Evolutionary conservation across 2,797 vertebrate species (phyloP).

Genomic region (Podargus strigoides): DNA sequence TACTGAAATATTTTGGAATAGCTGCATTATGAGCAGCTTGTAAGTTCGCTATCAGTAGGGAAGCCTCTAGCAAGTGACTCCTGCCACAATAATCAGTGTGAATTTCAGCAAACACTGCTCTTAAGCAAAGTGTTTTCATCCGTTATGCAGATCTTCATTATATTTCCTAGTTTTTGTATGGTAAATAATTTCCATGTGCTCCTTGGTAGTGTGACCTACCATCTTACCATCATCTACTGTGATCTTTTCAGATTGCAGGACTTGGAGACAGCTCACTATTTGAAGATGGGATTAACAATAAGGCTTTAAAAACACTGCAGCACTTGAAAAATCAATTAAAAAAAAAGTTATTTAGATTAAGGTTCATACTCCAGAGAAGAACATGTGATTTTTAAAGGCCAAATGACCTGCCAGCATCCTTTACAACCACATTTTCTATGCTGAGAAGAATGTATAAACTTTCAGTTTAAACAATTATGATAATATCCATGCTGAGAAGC

Average conservation of each 20-base stretch:
- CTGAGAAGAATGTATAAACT: not conserved
- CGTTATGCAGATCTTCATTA: not conserved
- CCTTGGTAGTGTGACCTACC: not conserved
- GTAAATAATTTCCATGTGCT: not conserved
- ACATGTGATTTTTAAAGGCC: slow-evolving; percentile 2
- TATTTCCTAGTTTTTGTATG: not conserved
- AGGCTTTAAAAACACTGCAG: slow-evolving; percentile 21
- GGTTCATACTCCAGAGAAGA: slow-evolving; percentile 1
- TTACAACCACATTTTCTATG: not conserved
- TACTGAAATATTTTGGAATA: not conserved
- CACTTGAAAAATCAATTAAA: slow-evolving; percentile 44
- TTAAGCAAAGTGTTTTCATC: not conserved
- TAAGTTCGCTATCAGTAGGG: not conserved
- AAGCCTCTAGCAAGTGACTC: not conserved
- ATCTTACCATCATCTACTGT: not conserved
- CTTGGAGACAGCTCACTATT: not conserved
- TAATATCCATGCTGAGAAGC: not conserved
- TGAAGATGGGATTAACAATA: slow-evolving; percentile 26
- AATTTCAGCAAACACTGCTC: not conserved
- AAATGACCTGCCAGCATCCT: not conserved
- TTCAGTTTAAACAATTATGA: not conserved
- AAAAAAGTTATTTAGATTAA: slow-evolving; percentile 21
- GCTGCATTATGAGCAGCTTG: not conserved
- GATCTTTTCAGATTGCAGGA: not conserved
- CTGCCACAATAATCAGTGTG: not conserved